Percentiles rank a stretch among this genome's conserved stretches.
These are phyloP conservation scores for Microplitis manilae DNA, from an alignment of 2,888 invertebrate genomes.

Conservation along the genomic window DNA sequence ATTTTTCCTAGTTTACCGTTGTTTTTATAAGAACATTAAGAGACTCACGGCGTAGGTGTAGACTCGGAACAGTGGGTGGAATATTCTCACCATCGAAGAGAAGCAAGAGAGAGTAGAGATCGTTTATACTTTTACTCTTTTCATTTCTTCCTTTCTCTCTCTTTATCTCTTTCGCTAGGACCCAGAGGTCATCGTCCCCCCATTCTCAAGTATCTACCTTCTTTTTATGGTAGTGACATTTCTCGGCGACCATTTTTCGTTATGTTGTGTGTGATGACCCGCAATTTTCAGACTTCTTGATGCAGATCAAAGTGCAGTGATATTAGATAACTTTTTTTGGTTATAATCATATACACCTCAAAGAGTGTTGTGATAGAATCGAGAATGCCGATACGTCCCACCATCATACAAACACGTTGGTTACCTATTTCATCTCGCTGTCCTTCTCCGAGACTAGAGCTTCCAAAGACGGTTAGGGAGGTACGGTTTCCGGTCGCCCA, in stretches of 20 bases:
- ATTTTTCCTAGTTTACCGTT: conserved; percentile 38
- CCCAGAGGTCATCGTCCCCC: conserved; percentile 36
- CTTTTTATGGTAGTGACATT: conserved; percentile 28
- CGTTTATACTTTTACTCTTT: conserved; percentile 51
- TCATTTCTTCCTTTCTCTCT: conserved; percentile 47
- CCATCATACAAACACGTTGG: conserved; percentile 8
- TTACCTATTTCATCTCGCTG: conserved; percentile 35
- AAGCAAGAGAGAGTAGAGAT: conserved; percentile 36
- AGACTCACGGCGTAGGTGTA: conserved; percentile 36
- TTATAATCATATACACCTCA: conserved; percentile 9
- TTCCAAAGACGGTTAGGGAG: conserved; percentile 73
- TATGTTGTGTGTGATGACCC: conserved; percentile 5
- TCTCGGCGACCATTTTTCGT: conserved; percentile 7
- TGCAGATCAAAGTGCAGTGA: conserved; percentile 18
- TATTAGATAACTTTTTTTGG: conserved; percentile 16
- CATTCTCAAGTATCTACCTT: conserved; percentile 16
- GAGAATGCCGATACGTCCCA: conserved; percentile 10
- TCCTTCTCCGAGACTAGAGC: conserved; percentile 40
- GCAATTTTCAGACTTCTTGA: conserved; percentile 22
- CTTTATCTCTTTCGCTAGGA: conserved; percentile 26
- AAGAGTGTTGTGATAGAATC: conserved; percentile 51
- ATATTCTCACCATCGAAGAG: conserved; percentile 39
- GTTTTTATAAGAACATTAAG: conserved; percentile 30
- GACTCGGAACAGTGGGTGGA: conserved; percentile 40
- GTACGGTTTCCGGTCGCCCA: conserved; percentile 74